A percentile compares a stretch with the other conserved stretches of the same genome.
Conservation (phyloP, 2,113 vertebrate species). For the Plecturocebus donacophilus region DNA sequence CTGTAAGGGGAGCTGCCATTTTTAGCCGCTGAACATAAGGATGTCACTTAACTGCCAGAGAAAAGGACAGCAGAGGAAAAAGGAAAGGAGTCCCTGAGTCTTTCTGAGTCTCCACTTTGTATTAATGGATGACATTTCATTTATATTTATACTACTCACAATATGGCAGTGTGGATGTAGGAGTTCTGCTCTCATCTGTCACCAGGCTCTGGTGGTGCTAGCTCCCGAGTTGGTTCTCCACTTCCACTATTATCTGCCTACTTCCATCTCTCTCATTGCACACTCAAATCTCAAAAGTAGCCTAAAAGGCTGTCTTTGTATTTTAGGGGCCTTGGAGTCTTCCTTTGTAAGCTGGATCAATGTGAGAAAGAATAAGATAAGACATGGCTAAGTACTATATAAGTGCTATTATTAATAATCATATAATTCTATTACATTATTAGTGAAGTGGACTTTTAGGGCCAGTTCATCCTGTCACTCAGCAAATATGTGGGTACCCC, state of each 20-base stretch:
- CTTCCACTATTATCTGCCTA: neutral
- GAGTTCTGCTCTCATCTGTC: neutral
- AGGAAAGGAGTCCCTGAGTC: neutral
- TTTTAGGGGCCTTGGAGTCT: neutral
- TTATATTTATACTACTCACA: neutral
- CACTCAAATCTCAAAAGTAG: neutral
- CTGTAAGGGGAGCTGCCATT: neutral
- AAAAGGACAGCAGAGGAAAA: neutral
- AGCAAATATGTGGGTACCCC: neutral
- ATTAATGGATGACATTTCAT: neutral
- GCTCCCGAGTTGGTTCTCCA: neutral
- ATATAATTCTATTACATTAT: neutral
- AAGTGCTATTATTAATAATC: neutral
- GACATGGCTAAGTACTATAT: neutral
- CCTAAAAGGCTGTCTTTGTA: neutral
- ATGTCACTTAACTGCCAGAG: neutral
- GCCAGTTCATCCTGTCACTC: neutral
- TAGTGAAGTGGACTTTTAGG: neutral
- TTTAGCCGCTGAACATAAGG: neutral
- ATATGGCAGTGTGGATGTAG: neutral
- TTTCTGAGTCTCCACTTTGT: neutral
- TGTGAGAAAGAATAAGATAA: neutral
- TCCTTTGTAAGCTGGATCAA: slow-evolving; percentile 5
- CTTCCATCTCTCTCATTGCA: neutral
- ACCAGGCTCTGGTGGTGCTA: neutral